phyloP scores from a whole-genome alignment of 1,140 invertebrate species.

The Campodea augens region DNA sequence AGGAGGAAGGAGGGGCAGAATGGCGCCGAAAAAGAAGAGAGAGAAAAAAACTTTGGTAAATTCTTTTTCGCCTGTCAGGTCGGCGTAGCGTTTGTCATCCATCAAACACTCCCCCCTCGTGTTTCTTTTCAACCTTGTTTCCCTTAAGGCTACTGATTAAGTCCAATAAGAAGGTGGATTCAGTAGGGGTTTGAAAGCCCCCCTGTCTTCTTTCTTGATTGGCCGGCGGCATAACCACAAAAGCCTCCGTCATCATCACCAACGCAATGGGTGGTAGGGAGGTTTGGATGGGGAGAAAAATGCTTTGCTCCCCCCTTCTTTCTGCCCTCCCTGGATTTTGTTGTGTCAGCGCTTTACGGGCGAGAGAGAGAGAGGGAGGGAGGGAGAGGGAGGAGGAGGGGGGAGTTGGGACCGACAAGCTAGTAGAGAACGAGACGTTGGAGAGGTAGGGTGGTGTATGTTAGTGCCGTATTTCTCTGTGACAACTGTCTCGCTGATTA shows the following conservation, averaged over 20 bases:
- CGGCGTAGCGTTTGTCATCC: slow-evolving; percentile 10
- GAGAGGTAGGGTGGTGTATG: slow-evolving; percentile 13
- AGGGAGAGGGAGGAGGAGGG: slow-evolving; percentile 12
- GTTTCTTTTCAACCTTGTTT: slow-evolving; percentile 9
- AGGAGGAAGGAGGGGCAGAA: too few relatives aligned
- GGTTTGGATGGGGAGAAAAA: slow-evolving; percentile 19
- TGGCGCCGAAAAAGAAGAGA: too few relatives aligned
- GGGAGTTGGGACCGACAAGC: slow-evolving; percentile 7
- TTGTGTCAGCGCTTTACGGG: slow-evolving; percentile 20
- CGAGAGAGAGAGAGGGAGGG: slow-evolving; percentile 1
- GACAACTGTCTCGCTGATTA: too few relatives aligned
- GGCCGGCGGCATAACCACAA: too few relatives aligned
- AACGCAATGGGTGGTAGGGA: slow-evolving; percentile 28
- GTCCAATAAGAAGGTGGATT: slow-evolving; percentile 7
- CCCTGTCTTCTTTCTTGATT: too few relatives aligned
- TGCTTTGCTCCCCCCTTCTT: background rate
- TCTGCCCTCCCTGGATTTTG: background rate
- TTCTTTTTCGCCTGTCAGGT: too few relatives aligned
- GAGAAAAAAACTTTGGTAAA: too few relatives aligned
- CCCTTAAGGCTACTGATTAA: slow-evolving; percentile 11
- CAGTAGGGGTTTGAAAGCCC: background rate
- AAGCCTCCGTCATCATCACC: slow-evolving; percentile 24
- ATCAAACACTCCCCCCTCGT: slow-evolving; percentile 10
- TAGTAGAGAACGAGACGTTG: slow-evolving; percentile 4
- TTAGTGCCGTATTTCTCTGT: too few relatives aligned